Evolutionary conservation across 2,888 invertebrate species (phyloP).

Genomic region (Tryphoninae sp.): DNA sequence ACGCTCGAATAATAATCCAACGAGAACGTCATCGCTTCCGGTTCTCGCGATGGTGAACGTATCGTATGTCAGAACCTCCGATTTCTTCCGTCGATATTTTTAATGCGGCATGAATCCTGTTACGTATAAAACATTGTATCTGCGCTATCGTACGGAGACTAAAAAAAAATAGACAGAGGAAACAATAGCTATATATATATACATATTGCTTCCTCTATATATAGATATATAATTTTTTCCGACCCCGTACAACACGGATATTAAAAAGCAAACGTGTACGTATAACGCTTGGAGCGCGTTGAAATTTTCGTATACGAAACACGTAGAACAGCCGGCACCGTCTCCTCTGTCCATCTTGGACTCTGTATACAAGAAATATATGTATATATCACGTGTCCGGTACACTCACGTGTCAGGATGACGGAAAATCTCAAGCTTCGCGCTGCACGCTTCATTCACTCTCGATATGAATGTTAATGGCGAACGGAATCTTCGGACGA

Average conservation of each 20-base stretch:
- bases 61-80: constrained; percentile 10
- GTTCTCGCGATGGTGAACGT: constrained; percentile 12
- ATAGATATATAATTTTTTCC: neutral
- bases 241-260: neutral
- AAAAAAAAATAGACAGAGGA: no score
- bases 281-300: constrained; percentile 7
- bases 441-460: constrained; percentile 57
- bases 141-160: neutral
- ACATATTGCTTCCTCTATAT: neutral
- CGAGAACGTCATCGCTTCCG: constrained; percentile 51
- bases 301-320: constrained; percentile 49
- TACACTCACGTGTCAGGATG: constrained; percentile 53
- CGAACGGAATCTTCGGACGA: constrained; percentile 17
- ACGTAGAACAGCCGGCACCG: constrained; percentile 41
- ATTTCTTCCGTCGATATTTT: constrained; percentile 17
- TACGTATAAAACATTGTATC: neutral
- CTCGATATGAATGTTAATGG: constrained; percentile 57
- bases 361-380: constrained; percentile 11
- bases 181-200: neutral
- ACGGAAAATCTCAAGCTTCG: constrained; percentile 56
- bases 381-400: constrained; percentile 29
- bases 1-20: constrained; percentile 54
- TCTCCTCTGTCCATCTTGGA: constrained; percentile 50
- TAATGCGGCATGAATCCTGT: constrained; percentile 16
- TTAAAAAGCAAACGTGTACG: neutral